Evolutionary conservation across 1,140 invertebrate genomes (phyloP), one percentile per base, ranked within the genome.

Genomic region (Euura saliciscinereae): DNA sequence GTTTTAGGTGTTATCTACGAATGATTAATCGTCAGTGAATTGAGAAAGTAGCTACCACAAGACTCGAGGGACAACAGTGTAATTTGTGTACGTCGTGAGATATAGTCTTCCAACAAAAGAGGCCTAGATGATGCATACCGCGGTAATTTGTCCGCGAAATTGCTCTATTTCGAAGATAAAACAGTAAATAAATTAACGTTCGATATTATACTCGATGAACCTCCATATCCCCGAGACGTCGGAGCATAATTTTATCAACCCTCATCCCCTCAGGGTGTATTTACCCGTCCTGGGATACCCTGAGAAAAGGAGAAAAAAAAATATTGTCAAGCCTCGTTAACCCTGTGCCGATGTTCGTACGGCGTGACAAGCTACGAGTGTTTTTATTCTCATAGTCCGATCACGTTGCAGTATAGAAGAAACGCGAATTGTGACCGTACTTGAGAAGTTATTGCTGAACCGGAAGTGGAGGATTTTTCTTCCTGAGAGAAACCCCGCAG

Each of bases 1-100:
- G 51, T 59, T 59, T 59, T 59, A 59, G 51, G 51, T 59, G 51
- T 59, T 59, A 59, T 59, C 51, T 59, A 59, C 51, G 51, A 59
- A 59, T 59, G 51, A 59, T 59, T 59, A 59, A 59, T 59, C 51
- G 51, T n/a, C 51, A 59, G 8, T 3, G 51, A 59, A 59, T 59
- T 59, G 51, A 59, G 51, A 59, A 59, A 59, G 51, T 59, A n/a
- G n/a, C 51, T 59, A 8, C 13, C 13, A 59, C 51, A 11, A 59
- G 8, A n/a, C 51, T 59, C 51, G 8, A n/a, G 51, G 51, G 51
- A 59, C 51, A 59, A 59, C 8, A 59, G 3, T 59, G 8, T 4
- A 59, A 59, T 59, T 59, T 59, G 51, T 6, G 51, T 8, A 59
- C 51, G 51, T 59, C 51, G 8, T 59, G 51, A 59, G 28, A 28